phyloP scores from a whole-genome alignment of 2,888 invertebrate genomes.

The Tortricodes alternella region DNA sequence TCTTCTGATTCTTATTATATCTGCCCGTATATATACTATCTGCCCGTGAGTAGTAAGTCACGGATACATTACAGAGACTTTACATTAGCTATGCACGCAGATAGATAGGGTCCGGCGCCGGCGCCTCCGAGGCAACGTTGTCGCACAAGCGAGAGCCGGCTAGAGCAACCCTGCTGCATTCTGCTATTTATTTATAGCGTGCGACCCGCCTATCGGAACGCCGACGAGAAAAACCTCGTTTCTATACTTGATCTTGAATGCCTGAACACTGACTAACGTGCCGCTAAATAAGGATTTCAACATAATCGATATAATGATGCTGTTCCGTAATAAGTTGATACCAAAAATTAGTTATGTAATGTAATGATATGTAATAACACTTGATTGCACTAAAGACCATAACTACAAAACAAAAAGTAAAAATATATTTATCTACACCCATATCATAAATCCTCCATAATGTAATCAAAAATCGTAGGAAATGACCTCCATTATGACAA shows the following conservation, averaged over 20 bases:
- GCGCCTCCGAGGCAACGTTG: background rate
- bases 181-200: slow-evolving; percentile 36
- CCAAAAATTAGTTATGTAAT: slow-evolving; percentile 21
- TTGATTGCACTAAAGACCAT: too few species aligned
- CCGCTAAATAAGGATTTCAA: slow-evolving; percentile 34
- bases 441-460: too few species aligned
- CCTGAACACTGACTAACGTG: slow-evolving; percentile 31
- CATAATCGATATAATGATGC: slow-evolving; percentile 22
- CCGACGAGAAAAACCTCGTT: slow-evolving; percentile 37
- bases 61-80: background rate
- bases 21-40: background rate
- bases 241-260: slow-evolving; percentile 35
- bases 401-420: too few species aligned
- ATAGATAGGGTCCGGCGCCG: slow-evolving; percentile 17
- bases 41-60: background rate
- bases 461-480: too few species aligned
- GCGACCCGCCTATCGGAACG: slow-evolving; percentile 32
- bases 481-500: too few species aligned
- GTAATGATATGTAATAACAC: too few species aligned
- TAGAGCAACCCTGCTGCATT: slow-evolving; percentile 29
- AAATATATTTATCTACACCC: too few species aligned
- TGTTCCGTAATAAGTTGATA: slow-evolving; percentile 27
- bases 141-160: slow-evolving; percentile 27
- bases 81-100: slow-evolving; percentile 12
- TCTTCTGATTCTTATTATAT: background rate